phyloP scores from a whole-genome alignment of 2,888 invertebrate species.

The Maniola hyperantus region DNA sequence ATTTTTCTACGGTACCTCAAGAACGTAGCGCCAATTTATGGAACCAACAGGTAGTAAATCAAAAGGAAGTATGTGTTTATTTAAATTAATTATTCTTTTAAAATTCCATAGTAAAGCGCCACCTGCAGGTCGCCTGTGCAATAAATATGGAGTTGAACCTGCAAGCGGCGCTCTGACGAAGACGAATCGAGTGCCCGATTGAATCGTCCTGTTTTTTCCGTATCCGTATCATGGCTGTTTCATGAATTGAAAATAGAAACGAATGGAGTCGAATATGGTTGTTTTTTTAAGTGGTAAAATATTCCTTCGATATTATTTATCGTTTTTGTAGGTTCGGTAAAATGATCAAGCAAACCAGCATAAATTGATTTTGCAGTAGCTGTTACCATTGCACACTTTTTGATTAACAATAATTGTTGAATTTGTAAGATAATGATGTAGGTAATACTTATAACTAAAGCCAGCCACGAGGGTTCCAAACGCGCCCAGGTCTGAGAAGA shows the following conservation, averaged over 20 bases:
- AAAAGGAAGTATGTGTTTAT: neutral
- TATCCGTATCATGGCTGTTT: constrained; percentile 55
- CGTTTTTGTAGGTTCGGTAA: no score
- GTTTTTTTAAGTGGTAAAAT: neutral
- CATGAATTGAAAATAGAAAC: constrained; percentile 43
- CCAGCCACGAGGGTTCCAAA: no score
- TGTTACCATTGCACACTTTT: no score
- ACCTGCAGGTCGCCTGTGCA: constrained; percentile 32
- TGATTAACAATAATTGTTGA: no score
- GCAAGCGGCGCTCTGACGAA: constrained; percentile 52
- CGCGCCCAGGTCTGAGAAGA: no score
- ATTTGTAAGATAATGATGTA: no score
- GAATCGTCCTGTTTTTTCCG: constrained; percentile 70
- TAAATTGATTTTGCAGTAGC: no score
- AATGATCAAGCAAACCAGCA: no score
- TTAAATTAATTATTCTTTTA: constrained; percentile 7
- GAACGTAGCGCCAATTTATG: neutral
- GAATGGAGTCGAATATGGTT: constrained; percentile 44
- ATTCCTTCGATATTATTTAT: neutral
- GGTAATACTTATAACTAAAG: no score
- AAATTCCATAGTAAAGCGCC: constrained; percentile 18
- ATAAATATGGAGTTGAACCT: constrained; percentile 35
- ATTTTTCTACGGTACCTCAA: neutral
- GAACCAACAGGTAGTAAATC: neutral
- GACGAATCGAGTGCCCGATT: constrained; percentile 68